Evolutionary conservation across 2,113 vertebrate species (phyloP).

Genomic region (Oxyura jamaicensis): DNA sequence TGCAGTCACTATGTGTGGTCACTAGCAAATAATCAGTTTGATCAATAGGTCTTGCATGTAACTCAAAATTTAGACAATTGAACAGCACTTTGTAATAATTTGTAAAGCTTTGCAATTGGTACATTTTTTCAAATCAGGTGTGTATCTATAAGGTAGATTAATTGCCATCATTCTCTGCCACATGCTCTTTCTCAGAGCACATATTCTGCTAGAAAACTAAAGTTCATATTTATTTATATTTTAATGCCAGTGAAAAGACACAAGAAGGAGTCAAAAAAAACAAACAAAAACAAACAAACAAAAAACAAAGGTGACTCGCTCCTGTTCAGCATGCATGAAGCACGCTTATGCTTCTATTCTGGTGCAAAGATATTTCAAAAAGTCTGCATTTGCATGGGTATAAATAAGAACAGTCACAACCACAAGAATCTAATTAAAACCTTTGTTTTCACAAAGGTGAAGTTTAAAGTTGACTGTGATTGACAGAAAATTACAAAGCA

Average conservation of each 20-base stretch:
- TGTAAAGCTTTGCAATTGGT: background rate
- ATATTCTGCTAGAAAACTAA: background rate
- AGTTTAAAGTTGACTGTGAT: background rate
- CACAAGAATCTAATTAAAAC: background rate
- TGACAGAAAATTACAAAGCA: background rate
- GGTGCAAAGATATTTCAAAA: background rate
- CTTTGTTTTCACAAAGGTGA: background rate
- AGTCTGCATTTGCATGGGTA: background rate
- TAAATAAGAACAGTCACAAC: background rate
- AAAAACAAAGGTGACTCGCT: background rate
- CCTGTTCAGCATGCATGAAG: background rate
- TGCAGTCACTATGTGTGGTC: background rate
- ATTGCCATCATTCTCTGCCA: background rate
- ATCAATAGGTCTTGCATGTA: background rate
- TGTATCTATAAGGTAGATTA: background rate
- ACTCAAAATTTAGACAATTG: background rate
- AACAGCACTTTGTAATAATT: background rate
- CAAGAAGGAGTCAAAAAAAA: background rate
- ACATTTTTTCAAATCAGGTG: background rate
- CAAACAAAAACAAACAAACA: no score
- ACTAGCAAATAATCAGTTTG: background rate
- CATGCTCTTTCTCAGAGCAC: background rate
- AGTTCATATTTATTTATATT: rapidly evolving
- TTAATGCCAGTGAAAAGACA: background rate
- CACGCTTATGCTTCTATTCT: background rate